Evolutionary conservation across 2,113 vertebrate species (phyloP).

Genomic region (Bos javanicus): DNA sequence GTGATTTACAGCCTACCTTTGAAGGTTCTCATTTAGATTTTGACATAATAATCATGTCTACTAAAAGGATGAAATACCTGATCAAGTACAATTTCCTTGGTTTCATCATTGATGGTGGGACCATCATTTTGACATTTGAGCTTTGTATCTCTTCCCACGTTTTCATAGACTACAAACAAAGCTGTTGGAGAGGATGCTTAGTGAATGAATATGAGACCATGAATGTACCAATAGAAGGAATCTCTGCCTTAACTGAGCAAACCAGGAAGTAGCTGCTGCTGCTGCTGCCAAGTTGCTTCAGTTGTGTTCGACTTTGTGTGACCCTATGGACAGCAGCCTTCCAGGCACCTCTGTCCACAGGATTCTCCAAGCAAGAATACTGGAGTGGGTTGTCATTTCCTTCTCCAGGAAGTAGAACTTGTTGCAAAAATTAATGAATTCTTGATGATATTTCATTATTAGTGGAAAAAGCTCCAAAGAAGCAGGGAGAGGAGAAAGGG

Average conservation of each 20-base stretch:
- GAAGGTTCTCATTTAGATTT: neutral
- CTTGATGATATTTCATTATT: neutral
- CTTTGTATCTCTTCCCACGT: neutral
- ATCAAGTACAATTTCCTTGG: neutral
- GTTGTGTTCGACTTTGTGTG: fast-evolving
- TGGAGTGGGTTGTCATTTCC: neutral
- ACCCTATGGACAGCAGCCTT: neutral
- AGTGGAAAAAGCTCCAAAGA: neutral
- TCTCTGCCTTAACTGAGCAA: neutral
- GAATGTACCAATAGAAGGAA: neutral
- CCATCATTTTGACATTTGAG: neutral
- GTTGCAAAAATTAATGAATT: neutral
- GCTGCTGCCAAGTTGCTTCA: neutral
- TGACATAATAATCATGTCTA: neutral
- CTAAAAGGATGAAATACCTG: neutral
- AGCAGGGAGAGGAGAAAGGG: neutral
- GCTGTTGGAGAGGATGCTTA: neutral
- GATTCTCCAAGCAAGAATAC: neutral
- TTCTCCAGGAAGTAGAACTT: neutral
- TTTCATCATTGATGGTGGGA: neutral
- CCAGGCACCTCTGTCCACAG: neutral
- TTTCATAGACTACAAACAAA: neutral
- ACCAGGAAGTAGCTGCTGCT: neutral
- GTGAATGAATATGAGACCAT: neutral
- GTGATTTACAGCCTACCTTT: neutral